phyloP scores from a whole-genome alignment of 1,140 invertebrate genomes.

The Drosophila watanabei region DNA sequence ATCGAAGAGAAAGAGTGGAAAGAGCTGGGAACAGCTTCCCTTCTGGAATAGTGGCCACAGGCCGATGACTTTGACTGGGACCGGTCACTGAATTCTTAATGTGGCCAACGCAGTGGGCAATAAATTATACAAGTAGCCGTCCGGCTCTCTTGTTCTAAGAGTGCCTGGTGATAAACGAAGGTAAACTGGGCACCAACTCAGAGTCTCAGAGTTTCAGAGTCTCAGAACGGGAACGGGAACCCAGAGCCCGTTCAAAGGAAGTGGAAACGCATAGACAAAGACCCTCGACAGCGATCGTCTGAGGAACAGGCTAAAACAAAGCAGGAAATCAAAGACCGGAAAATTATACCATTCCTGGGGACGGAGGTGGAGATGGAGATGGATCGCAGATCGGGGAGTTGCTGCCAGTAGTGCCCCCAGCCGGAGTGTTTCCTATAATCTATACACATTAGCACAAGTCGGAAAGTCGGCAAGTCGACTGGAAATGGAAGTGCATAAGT shows the following conservation, averaged over 20 bases:
- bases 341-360: conserved; percentile 63
- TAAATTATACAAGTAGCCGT: conserved; percentile 75
- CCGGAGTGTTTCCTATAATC: conserved; percentile 63
- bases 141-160: conserved; percentile 23
- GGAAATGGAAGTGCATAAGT: conserved; percentile 57
- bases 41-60: conserved; percentile 59
- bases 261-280: conserved; percentile 70
- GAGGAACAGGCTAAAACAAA: conserved; percentile 69
- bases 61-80: conserved; percentile 72
- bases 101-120: conserved; percentile 65
- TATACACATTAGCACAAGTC: conserved; percentile 76
- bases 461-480: conserved; percentile 12
- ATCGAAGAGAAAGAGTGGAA: conserved; percentile 29
- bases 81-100: conserved; percentile 83
- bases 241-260: conserved; percentile 57
- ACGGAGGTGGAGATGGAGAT: conserved; percentile 9
- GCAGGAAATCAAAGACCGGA: conserved; percentile 80
- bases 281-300: conserved; percentile 42
- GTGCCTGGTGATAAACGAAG: conserved; percentile 57
- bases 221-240: conserved; percentile 44
- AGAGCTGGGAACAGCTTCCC: conserved; percentile 46
- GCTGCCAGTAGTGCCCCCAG: conserved; percentile 27
- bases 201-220: conserved; percentile 13
- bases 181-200: conserved; percentile 14
- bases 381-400: background rate